Evolutionary conservation across 2,888 invertebrate genomes (phyloP), one percentile per base, ranked within the genome.

Genomic region (Steinernema hermaphroditum): DNA sequence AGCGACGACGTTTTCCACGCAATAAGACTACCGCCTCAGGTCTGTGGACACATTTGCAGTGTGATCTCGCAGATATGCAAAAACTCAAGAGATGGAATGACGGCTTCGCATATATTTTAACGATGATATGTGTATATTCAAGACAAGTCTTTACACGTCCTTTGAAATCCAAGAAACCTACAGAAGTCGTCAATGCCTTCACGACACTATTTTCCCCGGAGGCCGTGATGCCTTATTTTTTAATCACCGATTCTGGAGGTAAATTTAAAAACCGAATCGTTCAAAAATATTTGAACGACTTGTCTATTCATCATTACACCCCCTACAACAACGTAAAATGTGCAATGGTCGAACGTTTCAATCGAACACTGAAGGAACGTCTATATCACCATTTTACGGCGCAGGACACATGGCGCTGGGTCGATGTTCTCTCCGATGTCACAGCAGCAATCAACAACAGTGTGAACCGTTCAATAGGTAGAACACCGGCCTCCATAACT

Each of bases 11-110:
- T 6, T 49, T 49, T 49, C 49, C 49, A 49, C 9, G 49, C 9
- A 49, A 49, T 19, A 49, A 49, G 19, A n/a, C 19, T 6, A 49
- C 9, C 12, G 49, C 12, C 6, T 8, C 49, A 6, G 49, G 49
- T 49, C 19, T 49, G 6, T 49, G 19, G 12, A 49, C 49, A n/a
- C 49, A 49, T 49, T n/a, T 49, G 19, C 12, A 49, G 19, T 8
- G 12, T 8, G 49, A 49, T n/a, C 6, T 49, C 12, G 9, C 12
- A 12, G 49, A 49, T 49, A 12, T 49, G 12, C 49, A 49, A n/a
- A 49, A 49, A 19, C 49, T 49, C 49, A 49, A 49, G 49, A n/a
- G 19, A n/a, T 49, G 12, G 12, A 49, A 49, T n/a, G 49, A 49
- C 19, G 49, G 49, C 9, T 49, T n/a, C 19, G 49, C 49, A 6